Evolutionary conservation across 2,113 vertebrate species (phyloP).

Genomic region (Orientallactaga bullata): DNA sequence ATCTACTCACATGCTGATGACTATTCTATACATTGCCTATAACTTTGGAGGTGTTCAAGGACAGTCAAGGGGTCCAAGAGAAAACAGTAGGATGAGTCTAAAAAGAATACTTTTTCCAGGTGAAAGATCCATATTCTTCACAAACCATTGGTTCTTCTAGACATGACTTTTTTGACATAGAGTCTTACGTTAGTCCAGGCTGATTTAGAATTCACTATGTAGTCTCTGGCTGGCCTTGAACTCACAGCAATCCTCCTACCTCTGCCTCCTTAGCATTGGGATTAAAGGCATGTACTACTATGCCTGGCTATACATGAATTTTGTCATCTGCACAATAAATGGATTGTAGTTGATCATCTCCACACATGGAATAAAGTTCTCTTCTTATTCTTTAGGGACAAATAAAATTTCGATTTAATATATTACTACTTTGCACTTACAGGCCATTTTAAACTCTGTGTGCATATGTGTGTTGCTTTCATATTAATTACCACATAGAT

Average conservation of each 20-base stretch:
- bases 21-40: not conserved
- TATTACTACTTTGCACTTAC: constrained; percentile 27
- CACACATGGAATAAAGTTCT: not conserved
- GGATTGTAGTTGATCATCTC: constrained; percentile 14
- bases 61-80: not conserved
- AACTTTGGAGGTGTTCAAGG: constrained; percentile 5
- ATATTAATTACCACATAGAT: constrained; percentile 18
- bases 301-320: not conserved
- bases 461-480: not conserved
- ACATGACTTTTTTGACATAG: constrained; percentile 6
- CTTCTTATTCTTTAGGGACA: constrained; percentile 39
- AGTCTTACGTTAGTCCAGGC: too few species aligned
- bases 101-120: not conserved
- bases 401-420: constrained; percentile 41
- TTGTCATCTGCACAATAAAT: constrained; percentile 61
- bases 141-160: not conserved
- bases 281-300: too few species aligned
- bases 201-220: too few species aligned
- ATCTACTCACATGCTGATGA: not conserved
- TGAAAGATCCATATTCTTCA: not conserved
- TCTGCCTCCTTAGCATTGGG: too few species aligned
- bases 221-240: too few species aligned
- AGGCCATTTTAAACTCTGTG: not conserved
- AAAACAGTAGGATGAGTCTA: not conserved
- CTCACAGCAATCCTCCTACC: too few species aligned